Percentiles rank a stretch among this genome's conserved stretches.
Conservation (phyloP, 2,888 invertebrate species). For the Metacarcinus magister region DNA sequence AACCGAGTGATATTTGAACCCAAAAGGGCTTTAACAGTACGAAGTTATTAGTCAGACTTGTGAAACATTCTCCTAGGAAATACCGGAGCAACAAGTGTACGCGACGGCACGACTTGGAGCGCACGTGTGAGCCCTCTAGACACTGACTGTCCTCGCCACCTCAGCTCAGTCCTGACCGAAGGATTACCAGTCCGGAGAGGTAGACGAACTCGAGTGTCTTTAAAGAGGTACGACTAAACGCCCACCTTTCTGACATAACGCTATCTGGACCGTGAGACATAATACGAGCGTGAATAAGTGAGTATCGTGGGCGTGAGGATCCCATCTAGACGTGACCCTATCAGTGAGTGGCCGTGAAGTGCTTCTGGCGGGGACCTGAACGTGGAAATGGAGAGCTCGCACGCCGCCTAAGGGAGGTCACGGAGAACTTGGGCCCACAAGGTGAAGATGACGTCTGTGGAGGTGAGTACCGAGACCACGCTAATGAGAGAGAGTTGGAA, state of each 20-base stretch:
- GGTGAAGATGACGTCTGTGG: conserved; percentile 26
- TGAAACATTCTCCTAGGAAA: conserved; percentile 7
- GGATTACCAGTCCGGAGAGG: background rate
- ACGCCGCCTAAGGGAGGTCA: background rate
- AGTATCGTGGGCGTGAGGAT: background rate
- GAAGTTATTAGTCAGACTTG: background rate
- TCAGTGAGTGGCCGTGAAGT: background rate
- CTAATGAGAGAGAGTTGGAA: background rate
- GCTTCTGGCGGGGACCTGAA: background rate
- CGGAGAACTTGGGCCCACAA: background rate
- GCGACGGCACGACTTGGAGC: background rate
- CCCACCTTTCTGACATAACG: background rate
- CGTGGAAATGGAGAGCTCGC: background rate
- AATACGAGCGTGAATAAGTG: background rate
- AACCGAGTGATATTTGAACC: background rate
- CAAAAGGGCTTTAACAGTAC: background rate
- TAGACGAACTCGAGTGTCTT: background rate
- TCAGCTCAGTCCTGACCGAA: background rate
- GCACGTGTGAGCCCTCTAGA: background rate
- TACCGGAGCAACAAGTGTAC: background rate
- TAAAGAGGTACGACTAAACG: background rate
- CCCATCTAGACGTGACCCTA: background rate
- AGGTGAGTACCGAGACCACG: conserved; percentile 36
- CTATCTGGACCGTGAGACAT: background rate
- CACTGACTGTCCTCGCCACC: background rate